Evolutionary conservation across 2,888 invertebrate genomes (phyloP).

Genomic region (Polydrusus tereticollis): DNA sequence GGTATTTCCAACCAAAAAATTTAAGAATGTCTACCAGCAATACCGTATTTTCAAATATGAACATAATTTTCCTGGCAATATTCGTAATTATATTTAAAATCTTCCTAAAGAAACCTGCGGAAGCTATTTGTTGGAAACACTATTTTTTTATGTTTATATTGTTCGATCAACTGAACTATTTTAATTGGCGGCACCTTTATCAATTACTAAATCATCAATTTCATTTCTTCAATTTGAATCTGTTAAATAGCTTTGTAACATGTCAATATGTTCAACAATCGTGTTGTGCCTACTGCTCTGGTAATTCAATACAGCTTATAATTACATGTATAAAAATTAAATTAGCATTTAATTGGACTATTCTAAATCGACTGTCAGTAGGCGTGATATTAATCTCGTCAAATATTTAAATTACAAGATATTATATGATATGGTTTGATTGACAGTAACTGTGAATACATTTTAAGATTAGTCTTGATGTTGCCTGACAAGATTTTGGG

Average conservation of each 20-base stretch:
- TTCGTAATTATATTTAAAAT: no score
- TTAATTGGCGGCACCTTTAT: conserved; percentile 35
- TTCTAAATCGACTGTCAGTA: conserved; percentile 4
- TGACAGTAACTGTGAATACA: conserved; percentile 5
- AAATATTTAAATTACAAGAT: conserved; percentile 20
- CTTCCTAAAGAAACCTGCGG: no score
- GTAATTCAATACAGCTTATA: conserved; percentile 25
- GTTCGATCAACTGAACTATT: conserved; percentile 21
- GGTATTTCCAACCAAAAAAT: no score
- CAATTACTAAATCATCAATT: conserved; percentile 26
- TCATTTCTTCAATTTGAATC: conserved; percentile 10
- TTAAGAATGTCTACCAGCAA: no score
- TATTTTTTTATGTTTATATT: background rate
- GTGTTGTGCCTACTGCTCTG: conserved; percentile 6
- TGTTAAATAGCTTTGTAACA: background rate
- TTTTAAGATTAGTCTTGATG: background rate
- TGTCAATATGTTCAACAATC: conserved; percentile 6
- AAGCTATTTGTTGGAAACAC: background rate
- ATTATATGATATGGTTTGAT: background rate
- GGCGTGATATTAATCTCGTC: conserved; percentile 27
- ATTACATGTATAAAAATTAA: conserved; percentile 3
- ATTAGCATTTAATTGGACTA: conserved; percentile 19
- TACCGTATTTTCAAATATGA: no score
- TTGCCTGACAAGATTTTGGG: background rate
- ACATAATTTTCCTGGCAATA: no score